Conservation (phyloP, 53 echinoderm and acorn worm genomes). For the Arbacia lixula region DNA sequence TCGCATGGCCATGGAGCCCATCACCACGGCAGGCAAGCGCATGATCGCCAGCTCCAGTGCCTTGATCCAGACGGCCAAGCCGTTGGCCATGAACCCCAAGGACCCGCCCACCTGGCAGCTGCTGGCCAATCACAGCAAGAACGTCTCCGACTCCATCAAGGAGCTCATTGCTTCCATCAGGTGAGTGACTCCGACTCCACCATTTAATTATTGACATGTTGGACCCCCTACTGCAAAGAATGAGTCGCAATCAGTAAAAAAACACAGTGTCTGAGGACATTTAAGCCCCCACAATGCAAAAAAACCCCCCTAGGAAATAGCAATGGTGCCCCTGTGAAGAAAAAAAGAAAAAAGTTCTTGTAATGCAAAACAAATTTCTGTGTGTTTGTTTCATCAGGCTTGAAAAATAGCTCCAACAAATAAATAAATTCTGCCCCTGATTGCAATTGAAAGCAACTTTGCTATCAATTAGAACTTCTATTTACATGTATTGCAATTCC, state of each 20-base stretch:
- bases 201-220: background rate
- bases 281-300: no score
- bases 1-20: constrained; percentile 90
- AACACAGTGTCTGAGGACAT: no score
- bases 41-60: constrained; percentile 94
- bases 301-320: no score
- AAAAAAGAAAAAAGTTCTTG: background rate
- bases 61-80: constrained; percentile 97
- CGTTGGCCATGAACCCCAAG: constrained; percentile 91
- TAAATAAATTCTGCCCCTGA: no score
- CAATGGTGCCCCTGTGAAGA: no score
- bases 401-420: no score
- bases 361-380: no score
- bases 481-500: no score
- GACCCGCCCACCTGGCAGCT: constrained; percentile 98
- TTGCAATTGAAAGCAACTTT: no score
- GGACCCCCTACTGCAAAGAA: background rate
- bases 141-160: constrained; percentile 98
- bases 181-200: constrained; percentile 40
- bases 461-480: no score
- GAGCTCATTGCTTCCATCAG: constrained; percentile 94
- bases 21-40: constrained; percentile 88
- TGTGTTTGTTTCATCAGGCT: no score
- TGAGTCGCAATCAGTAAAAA: no score
- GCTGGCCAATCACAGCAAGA: constrained; percentile 91